Evolutionary conservation across 2,888 invertebrate species (phyloP), one percentile per base, ranked within the genome.

Genomic region (Rhagium mordax): DNA sequence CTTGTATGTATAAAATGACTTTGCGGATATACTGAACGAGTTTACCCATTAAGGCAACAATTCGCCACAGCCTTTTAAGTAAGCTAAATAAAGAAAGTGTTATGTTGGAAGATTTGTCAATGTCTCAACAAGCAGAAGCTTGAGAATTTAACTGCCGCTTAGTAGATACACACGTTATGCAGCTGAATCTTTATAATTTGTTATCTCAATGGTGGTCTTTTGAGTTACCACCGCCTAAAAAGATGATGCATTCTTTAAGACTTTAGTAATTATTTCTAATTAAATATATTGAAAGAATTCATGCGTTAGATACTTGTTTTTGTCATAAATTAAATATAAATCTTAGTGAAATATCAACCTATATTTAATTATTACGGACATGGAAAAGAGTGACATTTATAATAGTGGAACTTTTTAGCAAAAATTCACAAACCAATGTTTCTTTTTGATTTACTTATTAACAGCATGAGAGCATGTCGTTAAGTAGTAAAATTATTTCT

Each of bases 151-250:
- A 84, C 81, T 82, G 83, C 83, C 84, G 83, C 83, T 84, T 84
- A 84, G 85, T 82, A 84, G 83, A 86, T 86, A 84, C 85, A 83
- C 84, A 85, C 83, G 85, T 84, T 85, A 82, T 83, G 80, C 83
- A 84, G 81, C 80, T 84, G 86, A 86, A 86, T 85, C 86, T 86
- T 86, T 86, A 81, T 80, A 82, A 86, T 87, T 85, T 84, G 83
- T 87, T 86, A 85, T 85, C 86, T 80, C 82, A 82, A 84, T 82
- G 87, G 87, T 86, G 87, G 87, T 86, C 85, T 85, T 86, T 86
- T 80, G 72, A 27, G 21, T 33, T 59, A n/a, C 53, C 68, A 74
- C 74, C 74, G 74, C 66, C 74, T 48, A 62, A 67, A 71, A 64
- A 55, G 59, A 64, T 60, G 70, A 72, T 33, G 70, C 75, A 75